Percentiles rank a stretch among this genome's conserved stretches.
Conservation (phyloP, 2,888 invertebrate species). For the Andrena haemorrhoa region DNA sequence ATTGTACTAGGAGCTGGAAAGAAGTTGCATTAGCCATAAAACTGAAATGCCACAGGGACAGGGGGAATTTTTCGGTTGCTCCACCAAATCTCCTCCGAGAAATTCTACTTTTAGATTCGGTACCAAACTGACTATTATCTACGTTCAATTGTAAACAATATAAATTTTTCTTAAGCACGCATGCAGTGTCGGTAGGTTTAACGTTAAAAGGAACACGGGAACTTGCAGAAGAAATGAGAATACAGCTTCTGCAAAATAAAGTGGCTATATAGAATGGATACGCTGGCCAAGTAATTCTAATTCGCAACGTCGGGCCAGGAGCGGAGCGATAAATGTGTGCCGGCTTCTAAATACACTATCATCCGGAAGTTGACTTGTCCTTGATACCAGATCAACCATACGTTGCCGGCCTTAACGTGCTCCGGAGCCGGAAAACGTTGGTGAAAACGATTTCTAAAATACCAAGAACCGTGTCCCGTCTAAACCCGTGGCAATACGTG, state of each 20-base stretch:
- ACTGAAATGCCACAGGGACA: too few species aligned
- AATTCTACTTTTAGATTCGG: too few species aligned
- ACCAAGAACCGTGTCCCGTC: neutral
- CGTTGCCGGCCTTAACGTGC: slow-evolving; percentile 22
- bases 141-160: too few species aligned
- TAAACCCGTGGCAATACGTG: neutral
- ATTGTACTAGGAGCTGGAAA: too few species aligned
- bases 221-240: neutral
- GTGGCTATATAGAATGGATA: neutral
- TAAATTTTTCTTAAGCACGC: too few species aligned
- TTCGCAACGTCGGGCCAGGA: slow-evolving; percentile 32
- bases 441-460: slow-evolving; percentile 53
- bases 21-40: too few species aligned
- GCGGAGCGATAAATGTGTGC: slow-evolving; percentile 45
- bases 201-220: neutral
- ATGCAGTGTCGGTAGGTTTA: too few species aligned
- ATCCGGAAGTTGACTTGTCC: slow-evolving; percentile 61
- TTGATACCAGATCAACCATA: slow-evolving; percentile 62
- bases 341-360: slow-evolving; percentile 58
- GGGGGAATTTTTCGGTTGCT: too few species aligned
- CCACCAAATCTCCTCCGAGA: too few species aligned
- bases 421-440: slow-evolving; percentile 31
- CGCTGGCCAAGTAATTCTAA: slow-evolving; percentile 37
- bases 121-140: too few species aligned
- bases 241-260: neutral